phyloP scores from a whole-genome alignment of 30 jellyfish, hydroid and myxozoan species.

The Rhopilema esculentum region DNA sequence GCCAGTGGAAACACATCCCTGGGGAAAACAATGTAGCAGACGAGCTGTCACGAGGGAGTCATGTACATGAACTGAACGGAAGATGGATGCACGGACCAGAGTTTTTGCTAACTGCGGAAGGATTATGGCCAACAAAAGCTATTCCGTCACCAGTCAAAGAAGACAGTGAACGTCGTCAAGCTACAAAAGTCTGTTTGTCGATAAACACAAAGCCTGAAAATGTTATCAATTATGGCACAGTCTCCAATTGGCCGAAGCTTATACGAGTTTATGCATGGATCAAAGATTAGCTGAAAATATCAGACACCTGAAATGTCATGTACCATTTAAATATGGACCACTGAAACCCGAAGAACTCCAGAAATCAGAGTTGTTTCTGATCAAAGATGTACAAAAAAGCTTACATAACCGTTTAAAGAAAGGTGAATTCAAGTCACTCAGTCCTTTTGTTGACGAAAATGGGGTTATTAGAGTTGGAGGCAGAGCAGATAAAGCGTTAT shows the following conservation, averaged over 20 bases:
- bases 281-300: slow-evolving; percentile 42
- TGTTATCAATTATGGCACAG: slow-evolving; percentile 22
- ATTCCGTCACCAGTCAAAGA: slow-evolving; percentile 24
- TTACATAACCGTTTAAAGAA: slow-evolving; percentile 42
- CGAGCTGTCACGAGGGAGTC: slow-evolving; percentile 66
- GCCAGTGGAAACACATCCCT: slow-evolving; percentile 64
- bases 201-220: slow-evolving; percentile 22
- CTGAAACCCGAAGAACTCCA: slow-evolving; percentile 66
- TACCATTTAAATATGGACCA: slow-evolving; percentile 34
- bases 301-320: slow-evolving; percentile 12
- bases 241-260: slow-evolving; percentile 61
- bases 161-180: slow-evolving; percentile 24
- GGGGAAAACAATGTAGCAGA: slow-evolving; percentile 65
- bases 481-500: slow-evolving; percentile 27
- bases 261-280: slow-evolving; percentile 62
- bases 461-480: slow-evolving; percentile 78
- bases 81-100: slow-evolving; percentile 79
- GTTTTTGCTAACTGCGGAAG: slow-evolving; percentile 53
- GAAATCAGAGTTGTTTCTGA: slow-evolving; percentile 39
- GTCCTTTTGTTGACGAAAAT: slow-evolving; percentile 61
- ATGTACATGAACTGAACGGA: slow-evolving; percentile 48
- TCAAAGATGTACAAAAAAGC: slow-evolving; percentile 63
- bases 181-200: slow-evolving; percentile 5
- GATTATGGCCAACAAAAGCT: slow-evolving; percentile 51
- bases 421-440: slow-evolving; percentile 59